A percentile compares a stretch with the other conserved stretches of the same genome.
These are phyloP conservation scores for Lacerta agilis DNA, from an alignment of 2,797 vertebrate genomes.

Conservation along the genomic window DNA sequence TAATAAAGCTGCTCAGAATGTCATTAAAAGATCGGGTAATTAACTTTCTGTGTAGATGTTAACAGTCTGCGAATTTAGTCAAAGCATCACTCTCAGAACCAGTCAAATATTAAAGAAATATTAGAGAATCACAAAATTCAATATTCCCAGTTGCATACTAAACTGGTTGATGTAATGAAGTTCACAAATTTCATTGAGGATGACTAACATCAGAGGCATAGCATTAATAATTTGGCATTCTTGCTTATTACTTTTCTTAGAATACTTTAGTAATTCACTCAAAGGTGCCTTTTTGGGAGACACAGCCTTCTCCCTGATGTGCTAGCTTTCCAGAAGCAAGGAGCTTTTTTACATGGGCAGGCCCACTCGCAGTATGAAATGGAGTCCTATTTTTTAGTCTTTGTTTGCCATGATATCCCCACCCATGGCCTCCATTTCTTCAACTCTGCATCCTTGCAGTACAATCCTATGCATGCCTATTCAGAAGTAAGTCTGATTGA, in stretches of 20 bases:
- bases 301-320: background rate
- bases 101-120: conserved; percentile 3
- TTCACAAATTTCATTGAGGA: background rate
- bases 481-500: background rate
- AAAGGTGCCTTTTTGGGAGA: background rate
- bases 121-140: background rate
- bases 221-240: background rate
- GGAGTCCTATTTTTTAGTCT: background rate
- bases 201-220: background rate
- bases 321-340: background rate
- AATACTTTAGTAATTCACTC: background rate
- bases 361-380: background rate
- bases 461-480: background rate
- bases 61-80: conserved; percentile 15
- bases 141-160: background rate
- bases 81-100: background rate
- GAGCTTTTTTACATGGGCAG: background rate
- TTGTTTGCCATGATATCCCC: background rate
- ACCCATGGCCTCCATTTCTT: background rate
- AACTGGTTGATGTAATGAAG: background rate
- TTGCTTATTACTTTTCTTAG: background rate
- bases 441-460: background rate
- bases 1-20: conserved; percentile 9
- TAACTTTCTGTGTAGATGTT: conserved; percentile 31
- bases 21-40: conserved; percentile 22